Base-by-base conservation (phyloP, 1,140 invertebrate species). In the Caenorhabditis latens region DNA sequence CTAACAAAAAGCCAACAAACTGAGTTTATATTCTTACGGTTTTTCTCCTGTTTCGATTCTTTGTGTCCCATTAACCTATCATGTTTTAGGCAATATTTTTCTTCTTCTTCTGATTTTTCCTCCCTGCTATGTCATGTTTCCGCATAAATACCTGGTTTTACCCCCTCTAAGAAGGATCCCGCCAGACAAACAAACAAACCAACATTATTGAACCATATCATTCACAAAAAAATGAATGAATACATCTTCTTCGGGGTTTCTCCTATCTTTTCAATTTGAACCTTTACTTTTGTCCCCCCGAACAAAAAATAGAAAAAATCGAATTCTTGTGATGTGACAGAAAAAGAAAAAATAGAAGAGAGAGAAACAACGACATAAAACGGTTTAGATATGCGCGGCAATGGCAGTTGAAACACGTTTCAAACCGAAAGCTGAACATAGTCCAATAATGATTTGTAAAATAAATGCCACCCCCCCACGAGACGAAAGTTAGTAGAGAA, bases 361-460 rank as follows among this genome's bases (percentile, higher is more conserved):
- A 40, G 24, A 48, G 46, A 79, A 50, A 50, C 46, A 79, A 46
- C 50, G 46, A 50, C 71, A 79, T 79, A 79, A 79, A 79, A 79
- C 46, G 71, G 46, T 79, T 79, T 79, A 79, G 71, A 79, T 79
- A 50, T 79, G 71, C n/a, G 71, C 71, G 71, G 46, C 46, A 50
- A 32, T 19, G 71, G 9, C 71, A 79, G 71, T 79, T 79, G 71
- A 50, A 79, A 79, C 71, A 79, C 71, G 71, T 79, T 79, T 79
- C 46, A 24, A 79, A 79, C 71, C 71, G 21, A 50, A 48, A 79
- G 71, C 71, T 79, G 71, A 79, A 79, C 71, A 79, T 50, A 79
- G 71, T 79, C 71, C 46, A 79, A 79, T 79, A 79, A 79, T 79
- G 71, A 50, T 79, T 79, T 79, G 71, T 79, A 79, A 79, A 79